Percentiles rank a stretch among this genome's conserved stretches.
Conservation (phyloP, 1,140 invertebrate genomes). For the Mycetomoellerius zeteki region DNA sequence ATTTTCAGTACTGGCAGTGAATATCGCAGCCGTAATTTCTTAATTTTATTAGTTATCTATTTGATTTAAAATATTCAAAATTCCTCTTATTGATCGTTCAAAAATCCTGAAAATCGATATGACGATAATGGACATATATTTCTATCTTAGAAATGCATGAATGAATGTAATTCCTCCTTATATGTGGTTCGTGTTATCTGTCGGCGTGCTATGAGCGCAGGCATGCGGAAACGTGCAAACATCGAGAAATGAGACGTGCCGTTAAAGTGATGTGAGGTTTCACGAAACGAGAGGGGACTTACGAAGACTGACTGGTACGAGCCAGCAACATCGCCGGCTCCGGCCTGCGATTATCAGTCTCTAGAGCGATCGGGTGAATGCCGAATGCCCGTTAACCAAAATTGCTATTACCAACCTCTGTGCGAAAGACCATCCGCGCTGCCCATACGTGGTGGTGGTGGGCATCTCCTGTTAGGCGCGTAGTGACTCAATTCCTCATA, state of each 20-base stretch:
- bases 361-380: constrained; percentile 59
- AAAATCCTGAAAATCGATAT: constrained; percentile 11
- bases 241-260: constrained; percentile 58
- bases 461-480: constrained; percentile 87
- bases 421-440: constrained; percentile 83
- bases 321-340: constrained; percentile 72
- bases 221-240: constrained; percentile 80
- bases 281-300: constrained; percentile 59
- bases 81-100: not conserved
- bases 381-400: constrained; percentile 64
- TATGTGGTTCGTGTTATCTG: constrained; percentile 66
- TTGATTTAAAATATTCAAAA: not conserved
- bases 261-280: constrained; percentile 24
- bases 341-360: constrained; percentile 60
- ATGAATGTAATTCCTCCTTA: constrained; percentile 11
- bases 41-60: not conserved
- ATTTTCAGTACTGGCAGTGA: too few species aligned
- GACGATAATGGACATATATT: constrained; percentile 25
- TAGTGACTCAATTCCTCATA: constrained; percentile 93
- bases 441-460: constrained; percentile 87
- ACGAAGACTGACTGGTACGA: constrained; percentile 69
- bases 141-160: not conserved
- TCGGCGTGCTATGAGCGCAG: constrained; percentile 70
- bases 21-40: too few species aligned
- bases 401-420: constrained; percentile 85